These are phyloP conservation scores for Dendroctonus valens DNA, from an alignment of 1,140 invertebrate genomes.

Conservation along the genomic window DNA sequence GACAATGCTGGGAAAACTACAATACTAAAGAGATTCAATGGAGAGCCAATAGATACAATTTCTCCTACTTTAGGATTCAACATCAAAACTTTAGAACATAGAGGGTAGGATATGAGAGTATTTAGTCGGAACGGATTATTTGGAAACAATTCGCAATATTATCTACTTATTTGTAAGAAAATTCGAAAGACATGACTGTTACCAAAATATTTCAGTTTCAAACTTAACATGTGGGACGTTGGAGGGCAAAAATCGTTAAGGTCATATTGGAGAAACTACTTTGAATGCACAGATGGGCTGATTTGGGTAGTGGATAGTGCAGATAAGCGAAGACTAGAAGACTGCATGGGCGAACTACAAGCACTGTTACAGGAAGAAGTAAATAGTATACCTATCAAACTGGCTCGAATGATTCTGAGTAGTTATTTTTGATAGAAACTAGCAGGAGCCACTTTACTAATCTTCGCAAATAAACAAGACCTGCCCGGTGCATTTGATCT, in stretches of 20 bases:
- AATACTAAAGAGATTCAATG: constrained; percentile 95
- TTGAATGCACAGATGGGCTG: constrained; percentile 96
- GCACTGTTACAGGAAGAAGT: constrained; percentile 85
- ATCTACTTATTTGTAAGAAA: too few relatives aligned
- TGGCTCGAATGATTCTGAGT: neutral
- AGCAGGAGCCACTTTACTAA: constrained; percentile 88
- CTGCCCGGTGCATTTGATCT: constrained; percentile 82
- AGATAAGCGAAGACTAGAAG: constrained; percentile 83
- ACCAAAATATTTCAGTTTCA: constrained; percentile 60
- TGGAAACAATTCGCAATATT: too few relatives aligned
- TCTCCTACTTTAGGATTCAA: constrained; percentile 98
- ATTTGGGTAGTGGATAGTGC: constrained; percentile 99
- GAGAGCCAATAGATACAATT: constrained; percentile 94
- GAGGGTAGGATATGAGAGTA: constrained; percentile 56
- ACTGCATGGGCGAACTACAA: constrained; percentile 86
- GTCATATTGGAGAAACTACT: constrained; percentile 99
- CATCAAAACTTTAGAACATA: constrained; percentile 97
- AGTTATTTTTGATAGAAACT: constrained; percentile 62
- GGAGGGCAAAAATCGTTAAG: constrained; percentile 96
- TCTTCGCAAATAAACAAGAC: constrained; percentile 98
- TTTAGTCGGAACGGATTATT: too few relatives aligned
- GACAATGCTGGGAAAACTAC: constrained; percentile 99
- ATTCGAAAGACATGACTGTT: too few relatives aligned
- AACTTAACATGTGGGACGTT: constrained; percentile 98
- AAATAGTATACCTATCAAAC: neutral